phyloP scores from a whole-genome alignment of 2,888 invertebrate genomes.

The Epistrophe grossulariae region DNA sequence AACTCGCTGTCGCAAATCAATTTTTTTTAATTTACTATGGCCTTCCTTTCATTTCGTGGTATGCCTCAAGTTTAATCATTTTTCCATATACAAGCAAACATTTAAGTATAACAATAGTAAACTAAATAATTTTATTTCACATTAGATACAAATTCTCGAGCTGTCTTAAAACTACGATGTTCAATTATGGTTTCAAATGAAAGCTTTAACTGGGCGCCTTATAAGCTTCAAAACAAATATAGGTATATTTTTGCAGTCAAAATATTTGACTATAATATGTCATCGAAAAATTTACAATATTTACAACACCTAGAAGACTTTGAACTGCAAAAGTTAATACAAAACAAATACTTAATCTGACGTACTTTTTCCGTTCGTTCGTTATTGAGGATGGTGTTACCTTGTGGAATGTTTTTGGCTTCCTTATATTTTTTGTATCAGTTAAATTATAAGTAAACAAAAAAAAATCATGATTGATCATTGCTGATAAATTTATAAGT shows the following conservation, averaged over 20 bases:
- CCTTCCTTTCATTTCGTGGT: no score
- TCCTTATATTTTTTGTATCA: not conserved
- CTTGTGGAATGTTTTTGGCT: slow-evolving; percentile 16
- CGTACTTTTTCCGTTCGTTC: not conserved
- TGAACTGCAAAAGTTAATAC: not conserved
- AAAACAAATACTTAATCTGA: not conserved
- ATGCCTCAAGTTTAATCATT: no score
- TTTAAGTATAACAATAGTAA: no score
- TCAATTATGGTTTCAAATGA: not conserved
- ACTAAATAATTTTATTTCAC: no score
- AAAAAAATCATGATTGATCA: not conserved
- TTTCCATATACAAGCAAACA: no score
- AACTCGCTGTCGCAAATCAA: no score
- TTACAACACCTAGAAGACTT: not conserved
- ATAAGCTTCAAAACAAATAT: not conserved
- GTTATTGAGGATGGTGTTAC: not conserved
- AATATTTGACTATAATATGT: not conserved
- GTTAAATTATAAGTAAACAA: not conserved
- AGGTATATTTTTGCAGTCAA: not conserved
- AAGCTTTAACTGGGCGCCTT: not conserved
- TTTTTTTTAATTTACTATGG: no score
- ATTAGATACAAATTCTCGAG: no score
- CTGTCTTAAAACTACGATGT: no score
- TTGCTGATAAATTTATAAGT: not conserved
- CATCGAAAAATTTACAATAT: slow-evolving; percentile 4